Percentiles rank a stretch among this genome's conserved stretches.
phyloP scores from a whole-genome alignment of 2,888 invertebrate species.

The Thelaira solivaga region DNA sequence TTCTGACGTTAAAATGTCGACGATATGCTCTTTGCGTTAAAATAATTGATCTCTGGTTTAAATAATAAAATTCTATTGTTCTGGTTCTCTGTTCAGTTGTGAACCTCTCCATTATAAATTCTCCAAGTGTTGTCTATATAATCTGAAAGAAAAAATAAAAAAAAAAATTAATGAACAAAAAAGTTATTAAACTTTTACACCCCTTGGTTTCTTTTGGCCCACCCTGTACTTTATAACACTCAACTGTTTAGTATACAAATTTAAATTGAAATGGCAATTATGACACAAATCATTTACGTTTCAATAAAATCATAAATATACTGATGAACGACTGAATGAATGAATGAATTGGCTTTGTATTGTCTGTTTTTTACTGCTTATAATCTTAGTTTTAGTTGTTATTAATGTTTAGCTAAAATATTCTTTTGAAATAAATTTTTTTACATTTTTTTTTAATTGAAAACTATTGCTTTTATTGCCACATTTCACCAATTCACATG shows the following conservation, averaged over 20 bases:
- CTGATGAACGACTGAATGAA: constrained; percentile 12
- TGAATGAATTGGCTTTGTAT: constrained; percentile 26
- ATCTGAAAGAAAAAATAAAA: too few relatives aligned
- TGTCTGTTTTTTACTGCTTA: constrained; percentile 15
- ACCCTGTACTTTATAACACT: constrained; percentile 62
- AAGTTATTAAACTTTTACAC: too few relatives aligned
- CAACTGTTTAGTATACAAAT: constrained; percentile 60
- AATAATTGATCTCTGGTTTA: too few relatives aligned
- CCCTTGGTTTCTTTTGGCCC: too few relatives aligned
- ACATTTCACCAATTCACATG: constrained; percentile 2
- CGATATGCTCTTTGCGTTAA: too few relatives aligned
- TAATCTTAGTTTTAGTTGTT: not conserved
- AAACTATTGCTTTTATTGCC: constrained; percentile 14
- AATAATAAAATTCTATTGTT: too few relatives aligned
- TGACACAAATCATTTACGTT: constrained; percentile 61
- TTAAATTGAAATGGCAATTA: constrained; percentile 60
- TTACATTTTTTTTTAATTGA: constrained; percentile 19
- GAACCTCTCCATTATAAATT: too few relatives aligned
- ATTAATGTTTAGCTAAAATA: constrained; percentile 3
- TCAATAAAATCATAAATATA: constrained; percentile 45
- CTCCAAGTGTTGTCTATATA: too few relatives aligned
- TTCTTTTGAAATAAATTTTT: constrained; percentile 8
- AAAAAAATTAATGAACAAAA: too few relatives aligned
- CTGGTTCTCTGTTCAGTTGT: too few relatives aligned
- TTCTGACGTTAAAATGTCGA: too few relatives aligned